Percentiles rank a stretch among this genome's conserved stretches.
phyloP scores from a whole-genome alignment of 2,113 vertebrate species.

The Anser brachyrhynchus region DNA sequence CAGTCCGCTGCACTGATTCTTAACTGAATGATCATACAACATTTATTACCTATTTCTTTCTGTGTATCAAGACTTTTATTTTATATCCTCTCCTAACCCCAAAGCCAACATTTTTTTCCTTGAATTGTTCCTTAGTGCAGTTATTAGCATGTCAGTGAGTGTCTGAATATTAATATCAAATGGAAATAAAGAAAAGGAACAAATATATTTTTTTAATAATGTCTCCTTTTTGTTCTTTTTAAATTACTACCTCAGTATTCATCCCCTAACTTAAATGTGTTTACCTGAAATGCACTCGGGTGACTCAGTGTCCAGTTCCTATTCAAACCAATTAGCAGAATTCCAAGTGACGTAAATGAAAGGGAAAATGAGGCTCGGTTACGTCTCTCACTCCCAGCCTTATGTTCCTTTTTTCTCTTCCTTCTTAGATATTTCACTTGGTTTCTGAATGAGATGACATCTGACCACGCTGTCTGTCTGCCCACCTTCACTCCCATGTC shows the following conservation, averaged over 20 bases:
- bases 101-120: not conserved
- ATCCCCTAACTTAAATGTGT: not conserved
- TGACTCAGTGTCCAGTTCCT: not conserved
- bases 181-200: not conserved
- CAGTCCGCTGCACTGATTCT: not conserved
- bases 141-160: not conserved
- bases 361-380: not conserved
- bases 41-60: not conserved
- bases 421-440: not conserved
- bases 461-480: not conserved
- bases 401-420: constrained; percentile 52
- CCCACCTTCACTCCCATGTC: not conserved
- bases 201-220: not conserved
- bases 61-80: not conserved
- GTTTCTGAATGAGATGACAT: not conserved
- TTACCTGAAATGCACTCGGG: not conserved
- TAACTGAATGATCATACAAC: not conserved
- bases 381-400: not conserved
- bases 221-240: not conserved
- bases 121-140: not conserved
- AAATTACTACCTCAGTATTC: not conserved
- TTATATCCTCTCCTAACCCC: not conserved
- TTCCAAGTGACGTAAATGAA: not conserved
- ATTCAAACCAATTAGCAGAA: not conserved
- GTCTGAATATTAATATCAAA: not conserved